Conservation (phyloP, 1,140 invertebrate species). For the Papilio polyxenes region DNA sequence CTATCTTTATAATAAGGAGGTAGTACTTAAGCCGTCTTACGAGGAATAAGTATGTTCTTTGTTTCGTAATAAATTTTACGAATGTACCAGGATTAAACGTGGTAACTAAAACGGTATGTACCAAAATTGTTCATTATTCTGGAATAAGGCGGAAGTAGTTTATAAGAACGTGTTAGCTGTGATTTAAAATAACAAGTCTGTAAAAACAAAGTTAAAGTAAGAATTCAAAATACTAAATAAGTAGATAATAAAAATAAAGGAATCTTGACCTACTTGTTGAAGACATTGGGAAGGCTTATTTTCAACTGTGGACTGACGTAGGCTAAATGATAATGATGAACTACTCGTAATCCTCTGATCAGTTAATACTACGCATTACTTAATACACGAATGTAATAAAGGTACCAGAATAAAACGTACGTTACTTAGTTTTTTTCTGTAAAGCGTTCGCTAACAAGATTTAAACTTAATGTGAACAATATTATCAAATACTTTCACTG, state of each 20-base stretch:
- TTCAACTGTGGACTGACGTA: no score
- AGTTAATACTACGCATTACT: no score
- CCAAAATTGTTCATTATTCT: no score
- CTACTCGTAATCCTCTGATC: no score
- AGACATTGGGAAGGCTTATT: no score
- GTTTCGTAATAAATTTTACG: no score
- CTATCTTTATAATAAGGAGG: background rate
- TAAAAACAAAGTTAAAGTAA: background rate
- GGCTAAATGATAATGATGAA: no score
- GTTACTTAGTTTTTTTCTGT: background rate
- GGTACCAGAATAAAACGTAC: no score
- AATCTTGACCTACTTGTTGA: background rate
- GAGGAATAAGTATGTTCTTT: no score
- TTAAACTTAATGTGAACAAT: background rate
- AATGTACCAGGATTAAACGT: no score
- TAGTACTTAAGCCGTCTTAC: background rate
- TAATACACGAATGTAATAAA: background rate
- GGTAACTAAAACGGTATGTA: no score
- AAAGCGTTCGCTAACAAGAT: background rate
- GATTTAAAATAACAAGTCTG: background rate
- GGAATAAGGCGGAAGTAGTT: background rate
- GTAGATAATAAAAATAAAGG: background rate
- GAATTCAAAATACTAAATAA: background rate
- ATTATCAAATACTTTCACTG: constrained; percentile 5
- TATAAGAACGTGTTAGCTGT: background rate